Conservation (phyloP, 2,113 vertebrate species). For the Siphamia tubifer region DNA sequence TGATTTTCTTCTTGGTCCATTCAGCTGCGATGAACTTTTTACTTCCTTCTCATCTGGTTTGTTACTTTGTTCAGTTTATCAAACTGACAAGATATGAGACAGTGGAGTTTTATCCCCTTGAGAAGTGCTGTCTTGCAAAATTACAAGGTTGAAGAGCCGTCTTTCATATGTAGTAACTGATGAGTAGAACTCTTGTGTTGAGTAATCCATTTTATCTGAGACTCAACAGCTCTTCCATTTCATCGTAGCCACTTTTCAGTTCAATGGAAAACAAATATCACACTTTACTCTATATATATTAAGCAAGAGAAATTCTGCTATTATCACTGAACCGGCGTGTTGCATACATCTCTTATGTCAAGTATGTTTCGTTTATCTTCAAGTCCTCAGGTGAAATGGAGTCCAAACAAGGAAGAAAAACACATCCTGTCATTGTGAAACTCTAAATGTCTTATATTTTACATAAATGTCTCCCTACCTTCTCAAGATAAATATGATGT, state of each 20-base stretch:
- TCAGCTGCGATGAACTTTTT: conserved; percentile 31
- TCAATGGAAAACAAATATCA: neutral
- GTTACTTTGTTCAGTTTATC: conserved; percentile 27
- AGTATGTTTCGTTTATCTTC: neutral
- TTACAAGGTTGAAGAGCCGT: neutral
- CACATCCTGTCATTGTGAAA: neutral
- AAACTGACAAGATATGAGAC: conserved; percentile 14
- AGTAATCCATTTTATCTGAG: neutral
- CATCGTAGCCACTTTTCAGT: neutral
- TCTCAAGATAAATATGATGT: neutral
- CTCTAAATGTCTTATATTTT: neutral
- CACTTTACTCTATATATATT: neutral
- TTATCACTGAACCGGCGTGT: no score
- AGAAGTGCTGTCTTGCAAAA: neutral
- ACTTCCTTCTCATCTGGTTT: conserved; percentile 13
- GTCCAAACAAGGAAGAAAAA: conserved; percentile 3
- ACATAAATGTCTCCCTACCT: neutral
- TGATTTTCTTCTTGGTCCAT: conserved; percentile 16
- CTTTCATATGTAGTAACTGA: neutral
- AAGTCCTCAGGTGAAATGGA: neutral
- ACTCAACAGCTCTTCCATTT: neutral
- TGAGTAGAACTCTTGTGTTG: neutral
- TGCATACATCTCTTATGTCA: no score
- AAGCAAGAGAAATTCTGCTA: no score
- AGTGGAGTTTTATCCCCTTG: neutral